Evolutionary conservation across 2,113 vertebrate species (phyloP).

Genomic region (Brachyistius frenatus): DNA sequence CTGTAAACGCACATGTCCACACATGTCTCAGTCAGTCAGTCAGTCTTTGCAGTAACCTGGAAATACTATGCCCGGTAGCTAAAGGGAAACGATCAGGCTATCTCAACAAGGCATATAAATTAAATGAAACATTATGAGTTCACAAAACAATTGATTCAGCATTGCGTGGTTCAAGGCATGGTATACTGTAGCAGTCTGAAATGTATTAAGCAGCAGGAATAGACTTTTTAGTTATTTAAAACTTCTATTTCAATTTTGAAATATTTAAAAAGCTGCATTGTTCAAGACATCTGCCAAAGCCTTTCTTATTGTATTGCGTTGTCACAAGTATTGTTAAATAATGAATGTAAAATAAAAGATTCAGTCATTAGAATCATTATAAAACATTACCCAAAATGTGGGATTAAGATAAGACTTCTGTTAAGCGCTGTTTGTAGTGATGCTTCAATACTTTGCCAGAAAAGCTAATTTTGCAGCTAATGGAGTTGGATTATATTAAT

Average conservation of each 20-base stretch:
- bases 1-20: too few relatives aligned
- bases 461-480: neutral
- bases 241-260: neutral
- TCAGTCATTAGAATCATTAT: constrained; percentile 3
- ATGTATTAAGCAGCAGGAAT: neutral
- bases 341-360: neutral
- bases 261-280: too few relatives aligned
- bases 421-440: neutral
- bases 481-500: neutral
- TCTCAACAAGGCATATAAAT: neutral
- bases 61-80: neutral
- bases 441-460: neutral
- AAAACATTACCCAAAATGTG: neutral
- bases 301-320: neutral
- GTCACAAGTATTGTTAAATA: neutral
- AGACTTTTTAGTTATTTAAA: neutral
- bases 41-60: neutral
- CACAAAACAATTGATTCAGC: neutral
- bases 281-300: neutral
- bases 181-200: neutral
- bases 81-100: neutral
- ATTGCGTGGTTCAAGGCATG: neutral
- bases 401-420: neutral
- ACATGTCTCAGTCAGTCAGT: too few relatives aligned
- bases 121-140: constrained; percentile 11